phyloP scores from a whole-genome alignment of 2,888 invertebrate species.

The Phengaris alcon region DNA sequence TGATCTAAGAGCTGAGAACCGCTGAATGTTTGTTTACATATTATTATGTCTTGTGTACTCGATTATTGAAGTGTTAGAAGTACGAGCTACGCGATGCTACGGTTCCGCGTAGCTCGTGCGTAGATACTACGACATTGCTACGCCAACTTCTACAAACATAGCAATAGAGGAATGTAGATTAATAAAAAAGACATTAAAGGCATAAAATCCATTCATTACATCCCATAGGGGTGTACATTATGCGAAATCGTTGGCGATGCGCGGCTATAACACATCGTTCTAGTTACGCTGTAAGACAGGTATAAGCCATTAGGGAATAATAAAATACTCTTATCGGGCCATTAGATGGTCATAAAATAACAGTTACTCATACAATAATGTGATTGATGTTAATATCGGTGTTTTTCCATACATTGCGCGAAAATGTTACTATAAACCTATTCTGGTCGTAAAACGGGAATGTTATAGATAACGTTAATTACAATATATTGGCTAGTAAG shows the following conservation, averaged over 20 bases:
- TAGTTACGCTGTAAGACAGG: conserved; percentile 69
- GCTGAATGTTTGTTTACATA: no score
- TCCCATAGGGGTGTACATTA: conserved; percentile 58
- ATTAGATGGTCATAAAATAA: conserved; percentile 78
- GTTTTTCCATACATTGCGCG: conserved; percentile 56
- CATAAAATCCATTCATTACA: conserved; percentile 30
- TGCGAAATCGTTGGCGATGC: conserved; percentile 69
- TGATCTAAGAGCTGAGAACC: no score
- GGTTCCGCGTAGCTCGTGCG: background rate
- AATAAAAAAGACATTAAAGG: conserved; percentile 27
- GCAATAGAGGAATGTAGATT: background rate
- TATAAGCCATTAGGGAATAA: conserved; percentile 77
- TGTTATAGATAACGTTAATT: conserved; percentile 12
- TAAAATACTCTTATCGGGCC: conserved; percentile 77
- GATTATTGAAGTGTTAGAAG: no score
- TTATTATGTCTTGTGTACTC: no score
- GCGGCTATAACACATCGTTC: conserved; percentile 70
- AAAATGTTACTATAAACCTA: conserved; percentile 31
- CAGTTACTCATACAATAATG: conserved; percentile 76
- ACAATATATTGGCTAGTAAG: background rate
- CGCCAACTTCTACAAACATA: background rate
- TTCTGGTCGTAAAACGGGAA: conserved; percentile 14
- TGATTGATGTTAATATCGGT: conserved; percentile 74
- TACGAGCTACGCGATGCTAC: background rate
- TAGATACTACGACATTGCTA: background rate